Base-by-base conservation (phyloP, 2,797 vertebrate genomes). In the Rhabdophis nuchalis region DNA sequence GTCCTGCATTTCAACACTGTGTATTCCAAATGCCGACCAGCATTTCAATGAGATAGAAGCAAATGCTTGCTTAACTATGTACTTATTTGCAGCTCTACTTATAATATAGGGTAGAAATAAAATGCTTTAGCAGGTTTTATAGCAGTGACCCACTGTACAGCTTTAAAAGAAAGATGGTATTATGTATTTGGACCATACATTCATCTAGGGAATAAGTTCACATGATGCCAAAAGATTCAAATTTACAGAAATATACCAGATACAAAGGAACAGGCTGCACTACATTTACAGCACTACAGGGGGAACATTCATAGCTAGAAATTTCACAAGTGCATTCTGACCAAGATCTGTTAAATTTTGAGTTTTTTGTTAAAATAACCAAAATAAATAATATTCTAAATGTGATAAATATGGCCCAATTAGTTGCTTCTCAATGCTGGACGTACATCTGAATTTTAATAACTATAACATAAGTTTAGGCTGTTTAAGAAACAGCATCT, bases 1-100 rank as follows among this genome's bases (percentile, higher is more conserved):
- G 32, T 64, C 86, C 57, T 91, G 92, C 92, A 93, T 93, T 93
- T 91, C 92, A 92, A 77, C 64, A 82, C 72, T 82, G 72, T 88
- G 92, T 90, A 93, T 93, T 93, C 88, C 92, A 92, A 77, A 56
- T 23, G 3, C 41, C 72, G 36, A 82, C 72, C 72, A 82, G 72
- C 72, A 20, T 89, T 82, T 89, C 86, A 87, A 87, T 57, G n/a
- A 60, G 89, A 52, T 72, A 56, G 68, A 0, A 0, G 36, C 64
- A 92, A 90, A 58, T 89, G 32, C 14, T 90, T 32, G 53, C 3
- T 5, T 90, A 93, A 88, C 64, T 64, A 29, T 77, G 56, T 52
- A 36, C 10, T 36, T 50, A 89, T 92, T 92, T 88, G 46, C 20
- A 90, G 27, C 23, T 68, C 41, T 25, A 2, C 5, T 29, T 52